Evolutionary conservation across 1,140 invertebrate species (phyloP).

Genomic region (Ooceraea biroi): DNA sequence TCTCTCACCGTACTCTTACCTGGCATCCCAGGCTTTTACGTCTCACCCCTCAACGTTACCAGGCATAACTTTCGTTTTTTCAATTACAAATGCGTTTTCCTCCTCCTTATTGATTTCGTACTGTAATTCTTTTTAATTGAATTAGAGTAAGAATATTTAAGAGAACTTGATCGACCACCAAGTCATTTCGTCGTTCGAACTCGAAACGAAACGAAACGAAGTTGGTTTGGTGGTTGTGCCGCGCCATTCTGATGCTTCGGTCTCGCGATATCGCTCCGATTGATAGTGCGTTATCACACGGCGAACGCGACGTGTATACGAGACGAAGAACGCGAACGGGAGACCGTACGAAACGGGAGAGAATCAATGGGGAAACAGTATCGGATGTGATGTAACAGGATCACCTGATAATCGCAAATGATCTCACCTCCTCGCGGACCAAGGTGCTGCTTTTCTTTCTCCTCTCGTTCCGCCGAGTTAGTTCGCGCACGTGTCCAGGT

Average conservation of each 20-base stretch:
- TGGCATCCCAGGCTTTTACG: too few species aligned
- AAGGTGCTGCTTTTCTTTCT: neutral
- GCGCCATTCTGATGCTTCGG: slow-evolving; percentile 12
- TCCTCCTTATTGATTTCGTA: neutral
- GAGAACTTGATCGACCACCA: slow-evolving; percentile 17
- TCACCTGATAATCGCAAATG: slow-evolving; percentile 11
- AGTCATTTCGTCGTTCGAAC: neutral
- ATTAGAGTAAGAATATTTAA: neutral
- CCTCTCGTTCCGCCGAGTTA: neutral
- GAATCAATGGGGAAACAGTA: slow-evolving; percentile 39
- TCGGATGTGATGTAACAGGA: slow-evolving; percentile 34
- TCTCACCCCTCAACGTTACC: too few species aligned
- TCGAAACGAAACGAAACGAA: slow-evolving; percentile 1
- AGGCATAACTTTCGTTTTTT: too few species aligned
- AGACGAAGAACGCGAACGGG: slow-evolving; percentile 1
- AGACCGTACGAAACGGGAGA: neutral
- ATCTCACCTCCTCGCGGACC: neutral
- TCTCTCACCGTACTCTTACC: neutral
- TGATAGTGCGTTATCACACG: slow-evolving; percentile 50
- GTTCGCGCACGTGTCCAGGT: slow-evolving; percentile 29
- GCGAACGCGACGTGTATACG: neutral
- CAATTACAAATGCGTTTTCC: neutral
- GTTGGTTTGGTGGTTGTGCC: neutral
- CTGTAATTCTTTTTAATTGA: neutral
- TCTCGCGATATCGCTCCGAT: slow-evolving; percentile 32